A percentile compares a stretch with the other conserved stretches of the same genome.
phyloP scores from a whole-genome alignment of 2,797 vertebrate genomes.

The Chrosomus eos region DNA sequence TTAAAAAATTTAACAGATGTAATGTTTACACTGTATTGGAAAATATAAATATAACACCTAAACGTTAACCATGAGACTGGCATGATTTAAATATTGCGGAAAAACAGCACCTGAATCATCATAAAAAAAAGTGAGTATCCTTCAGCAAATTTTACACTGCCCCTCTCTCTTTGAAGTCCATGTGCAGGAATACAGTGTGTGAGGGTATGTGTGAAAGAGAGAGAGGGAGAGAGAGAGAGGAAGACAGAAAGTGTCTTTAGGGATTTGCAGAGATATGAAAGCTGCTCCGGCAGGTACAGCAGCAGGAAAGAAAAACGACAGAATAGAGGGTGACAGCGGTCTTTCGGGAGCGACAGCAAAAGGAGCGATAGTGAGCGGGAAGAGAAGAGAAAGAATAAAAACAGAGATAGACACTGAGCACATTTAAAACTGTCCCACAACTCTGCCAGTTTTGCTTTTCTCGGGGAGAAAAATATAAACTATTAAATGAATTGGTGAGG shows the following conservation, averaged over 20 bases:
- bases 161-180: slow-evolving; percentile 21
- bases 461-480: not conserved
- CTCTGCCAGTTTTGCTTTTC: slow-evolving; percentile 7
- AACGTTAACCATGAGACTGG: not conserved
- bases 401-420: not conserved
- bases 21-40: no score
- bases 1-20: no score
- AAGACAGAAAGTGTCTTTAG: slow-evolving; percentile 31
- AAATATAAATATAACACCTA: not conserved
- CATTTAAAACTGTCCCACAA: not conserved
- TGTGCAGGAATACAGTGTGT: not conserved
- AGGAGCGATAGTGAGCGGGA: slow-evolving; percentile 10
- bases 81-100: not conserved
- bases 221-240: not conserved
- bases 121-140: not conserved
- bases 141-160: slow-evolving; percentile 1
- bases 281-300: slow-evolving; percentile 22
- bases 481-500: not conserved
- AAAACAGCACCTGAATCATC: not conserved
- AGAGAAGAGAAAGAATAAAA: not conserved
- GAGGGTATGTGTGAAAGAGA: not conserved
- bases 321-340: slow-evolving; percentile 30
- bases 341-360: slow-evolving; percentile 15
- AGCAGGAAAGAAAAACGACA: slow-evolving; percentile 5
- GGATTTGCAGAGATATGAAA: slow-evolving; percentile 39